phyloP scores from a whole-genome alignment of 2,113 vertebrate species.

The Ptychochromis oligacanthus region DNA sequence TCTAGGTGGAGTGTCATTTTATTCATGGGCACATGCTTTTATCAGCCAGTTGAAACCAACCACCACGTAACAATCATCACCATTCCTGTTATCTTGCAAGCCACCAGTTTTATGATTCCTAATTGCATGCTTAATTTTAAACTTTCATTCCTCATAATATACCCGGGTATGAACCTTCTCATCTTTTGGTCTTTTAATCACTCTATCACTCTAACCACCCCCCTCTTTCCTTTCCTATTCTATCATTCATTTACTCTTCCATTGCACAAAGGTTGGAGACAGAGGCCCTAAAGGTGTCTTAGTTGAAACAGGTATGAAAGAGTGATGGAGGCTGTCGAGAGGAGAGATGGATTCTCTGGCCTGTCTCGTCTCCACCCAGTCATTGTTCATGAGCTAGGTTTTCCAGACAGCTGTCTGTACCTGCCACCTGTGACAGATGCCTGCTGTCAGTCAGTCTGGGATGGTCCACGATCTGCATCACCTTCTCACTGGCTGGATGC shows the following conservation, averaged over 20 bases:
- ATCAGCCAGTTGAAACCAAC: constrained; percentile 49
- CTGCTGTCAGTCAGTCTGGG: constrained; percentile 58
- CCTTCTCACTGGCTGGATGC: constrained; percentile 13
- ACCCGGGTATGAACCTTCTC: background rate
- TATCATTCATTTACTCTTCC: constrained; percentile 8
- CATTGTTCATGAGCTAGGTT: constrained; percentile 69
- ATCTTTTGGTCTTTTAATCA: constrained; percentile 34
- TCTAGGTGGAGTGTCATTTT: constrained; percentile 61
- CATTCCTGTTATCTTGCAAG: constrained; percentile 33
- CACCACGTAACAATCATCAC: constrained; percentile 22
- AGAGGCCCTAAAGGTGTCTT: constrained; percentile 33
- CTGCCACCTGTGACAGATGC: constrained; percentile 70
- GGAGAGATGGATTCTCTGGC: constrained; percentile 65
- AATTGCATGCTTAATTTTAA: background rate
- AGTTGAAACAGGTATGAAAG: constrained; percentile 41
- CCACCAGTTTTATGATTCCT: constrained; percentile 19
- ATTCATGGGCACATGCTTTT: constrained; percentile 62
- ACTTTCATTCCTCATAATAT: constrained; percentile 11
- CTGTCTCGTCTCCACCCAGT: constrained; percentile 56
- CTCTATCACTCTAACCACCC: background rate
- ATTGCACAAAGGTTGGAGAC: constrained; percentile 41
- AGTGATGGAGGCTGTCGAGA: constrained; percentile 63
- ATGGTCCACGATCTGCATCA: constrained; percentile 43
- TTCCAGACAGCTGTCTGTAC: constrained; percentile 72
- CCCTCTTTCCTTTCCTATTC: background rate